phyloP scores from a whole-genome alignment of 1,140 invertebrate species.

The Frieseomelitta varia region DNA sequence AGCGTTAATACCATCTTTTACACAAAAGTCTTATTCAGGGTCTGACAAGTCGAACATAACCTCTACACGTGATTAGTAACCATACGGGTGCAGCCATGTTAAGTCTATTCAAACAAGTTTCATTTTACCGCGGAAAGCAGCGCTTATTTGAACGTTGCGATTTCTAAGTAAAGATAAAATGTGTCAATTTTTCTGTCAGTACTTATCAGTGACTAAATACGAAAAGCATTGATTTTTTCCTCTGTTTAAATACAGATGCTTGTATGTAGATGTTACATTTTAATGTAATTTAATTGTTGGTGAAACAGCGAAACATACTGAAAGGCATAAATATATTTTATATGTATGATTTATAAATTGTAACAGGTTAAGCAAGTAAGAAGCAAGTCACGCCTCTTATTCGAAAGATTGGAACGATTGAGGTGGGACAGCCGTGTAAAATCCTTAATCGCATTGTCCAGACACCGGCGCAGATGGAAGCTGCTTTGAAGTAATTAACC shows the following conservation, averaged over 20 bases:
- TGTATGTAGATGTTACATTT: too few relatives aligned
- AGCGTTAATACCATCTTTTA: slow-evolving; percentile 46
- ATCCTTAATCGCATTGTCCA: slow-evolving; percentile 45
- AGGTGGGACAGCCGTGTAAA: slow-evolving; percentile 36
- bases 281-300: too few relatives aligned
- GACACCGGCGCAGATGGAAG: slow-evolving; percentile 48
- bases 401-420: slow-evolving; percentile 10
- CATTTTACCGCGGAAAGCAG: background rate
- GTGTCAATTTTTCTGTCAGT: background rate
- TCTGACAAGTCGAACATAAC: slow-evolving; percentile 29
- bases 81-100: slow-evolving; percentile 28
- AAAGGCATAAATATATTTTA: too few relatives aligned
- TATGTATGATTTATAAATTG: background rate
- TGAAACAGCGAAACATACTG: background rate
- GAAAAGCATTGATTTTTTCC: too few relatives aligned
- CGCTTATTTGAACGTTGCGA: background rate
- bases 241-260: background rate
- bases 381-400: background rate
- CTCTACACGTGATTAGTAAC: background rate
- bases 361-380: background rate
- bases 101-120: background rate
- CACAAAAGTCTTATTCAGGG: background rate
- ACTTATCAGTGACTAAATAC: background rate
- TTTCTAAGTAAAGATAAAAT: background rate
- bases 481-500: slow-evolving; percentile 74